Conservation (phyloP, 2,113 vertebrate species). For the Pygoscelis antarcticus region DNA sequence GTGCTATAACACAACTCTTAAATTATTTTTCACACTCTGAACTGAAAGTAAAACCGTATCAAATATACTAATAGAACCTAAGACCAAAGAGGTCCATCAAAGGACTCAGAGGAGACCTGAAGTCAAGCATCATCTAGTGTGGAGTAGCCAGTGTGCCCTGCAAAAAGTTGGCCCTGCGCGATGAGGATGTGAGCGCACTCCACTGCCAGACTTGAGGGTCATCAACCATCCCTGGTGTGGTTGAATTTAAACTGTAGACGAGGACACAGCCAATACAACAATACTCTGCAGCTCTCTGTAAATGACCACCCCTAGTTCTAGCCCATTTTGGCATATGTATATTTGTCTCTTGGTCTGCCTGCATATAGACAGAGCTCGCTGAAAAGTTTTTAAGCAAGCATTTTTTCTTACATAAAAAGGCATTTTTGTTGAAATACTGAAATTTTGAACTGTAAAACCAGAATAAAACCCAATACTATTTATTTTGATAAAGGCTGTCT, state of each 20-base stretch:
- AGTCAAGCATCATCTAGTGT: not conserved
- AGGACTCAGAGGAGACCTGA: not conserved
- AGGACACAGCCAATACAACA: not conserved
- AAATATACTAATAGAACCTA: too few species aligned
- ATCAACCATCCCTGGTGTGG: not conserved
- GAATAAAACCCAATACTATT: not conserved
- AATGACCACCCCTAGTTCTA: not conserved
- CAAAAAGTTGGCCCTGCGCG: rapidly evolving
- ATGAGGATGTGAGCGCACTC: not conserved
- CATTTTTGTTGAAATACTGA: not conserved
- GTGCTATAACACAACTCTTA: not conserved
- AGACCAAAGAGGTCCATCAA: not conserved
- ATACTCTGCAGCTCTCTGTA: not conserved
- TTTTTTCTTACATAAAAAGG: not conserved
- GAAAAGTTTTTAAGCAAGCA: not conserved
- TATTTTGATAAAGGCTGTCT: not conserved
- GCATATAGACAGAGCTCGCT: not conserved
- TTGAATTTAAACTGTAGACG: not conserved
- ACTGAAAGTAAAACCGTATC: not conserved
- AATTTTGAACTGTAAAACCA: not conserved
- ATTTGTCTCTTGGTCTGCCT: not conserved
- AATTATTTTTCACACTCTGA: not conserved
- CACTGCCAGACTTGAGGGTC: too few species aligned
- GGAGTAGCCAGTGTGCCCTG: not conserved
- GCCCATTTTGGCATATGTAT: not conserved